Conservation (phyloP, 2,888 invertebrate genomes). For the Polydrusus pterygomalis region DNA sequence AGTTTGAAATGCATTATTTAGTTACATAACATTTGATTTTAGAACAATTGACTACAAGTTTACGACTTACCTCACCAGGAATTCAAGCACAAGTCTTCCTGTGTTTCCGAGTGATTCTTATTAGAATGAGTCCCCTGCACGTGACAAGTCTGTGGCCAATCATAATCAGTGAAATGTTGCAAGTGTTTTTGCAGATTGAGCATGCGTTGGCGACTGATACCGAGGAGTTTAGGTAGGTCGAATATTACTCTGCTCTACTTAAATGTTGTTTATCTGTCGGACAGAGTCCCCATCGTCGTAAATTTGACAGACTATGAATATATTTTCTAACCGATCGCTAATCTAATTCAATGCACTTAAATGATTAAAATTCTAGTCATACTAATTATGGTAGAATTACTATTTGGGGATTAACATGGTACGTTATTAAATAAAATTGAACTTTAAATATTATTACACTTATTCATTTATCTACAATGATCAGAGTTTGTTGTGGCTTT, state of each 20-base stretch:
- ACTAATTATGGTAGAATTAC: too few species aligned
- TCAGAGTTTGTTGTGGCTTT: neutral
- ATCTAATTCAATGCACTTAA: too few species aligned
- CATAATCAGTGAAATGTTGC: constrained; percentile 92
- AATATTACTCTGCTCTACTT: too few species aligned
- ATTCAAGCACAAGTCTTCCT: constrained; percentile 91
- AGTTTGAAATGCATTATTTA: too few species aligned
- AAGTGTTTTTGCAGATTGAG: constrained; percentile 90
- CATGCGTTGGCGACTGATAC: constrained; percentile 85
- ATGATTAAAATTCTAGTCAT: too few species aligned
- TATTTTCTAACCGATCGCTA: too few species aligned
- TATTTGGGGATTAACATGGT: too few species aligned
- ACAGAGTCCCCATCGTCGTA: too few species aligned
- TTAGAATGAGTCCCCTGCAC: constrained; percentile 89
- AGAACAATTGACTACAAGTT: constrained; percentile 91
- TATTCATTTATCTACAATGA: neutral
- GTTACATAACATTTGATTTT: constrained; percentile 52
- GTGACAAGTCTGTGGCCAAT: constrained; percentile 94
- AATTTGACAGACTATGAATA: too few species aligned
- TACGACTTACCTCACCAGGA: constrained; percentile 83
- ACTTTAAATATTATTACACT: too few species aligned
- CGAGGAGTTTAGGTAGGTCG: constrained; percentile 82
- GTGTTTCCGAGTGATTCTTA: constrained; percentile 89
- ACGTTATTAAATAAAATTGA: too few species aligned
- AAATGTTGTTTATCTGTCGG: too few species aligned